phyloP scores from a whole-genome alignment of 2,797 vertebrate genomes.

The Syndactyla subalaris region DNA sequence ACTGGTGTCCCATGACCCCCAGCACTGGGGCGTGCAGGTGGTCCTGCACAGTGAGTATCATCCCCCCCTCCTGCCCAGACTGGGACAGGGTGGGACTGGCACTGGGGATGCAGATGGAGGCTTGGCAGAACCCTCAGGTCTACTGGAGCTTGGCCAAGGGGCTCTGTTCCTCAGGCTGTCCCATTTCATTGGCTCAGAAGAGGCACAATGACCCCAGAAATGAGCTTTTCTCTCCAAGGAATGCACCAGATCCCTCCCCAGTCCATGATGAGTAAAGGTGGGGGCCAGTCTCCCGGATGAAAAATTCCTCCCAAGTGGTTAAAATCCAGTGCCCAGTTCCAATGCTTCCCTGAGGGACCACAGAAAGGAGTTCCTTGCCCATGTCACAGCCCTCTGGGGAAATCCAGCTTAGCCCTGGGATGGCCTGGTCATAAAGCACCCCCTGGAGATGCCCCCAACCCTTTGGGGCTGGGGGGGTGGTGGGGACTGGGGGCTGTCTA shows the following conservation, averaged over 20 bases:
- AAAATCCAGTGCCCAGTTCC: neutral
- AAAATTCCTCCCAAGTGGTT: neutral
- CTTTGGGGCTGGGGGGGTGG: neutral
- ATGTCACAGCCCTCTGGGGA: fast-evolving
- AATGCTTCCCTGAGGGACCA: neutral
- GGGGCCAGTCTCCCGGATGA: neutral
- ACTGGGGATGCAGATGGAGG: neutral
- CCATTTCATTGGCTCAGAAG: neutral
- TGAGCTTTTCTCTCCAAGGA: neutral
- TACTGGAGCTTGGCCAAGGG: neutral
- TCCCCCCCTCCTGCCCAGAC: neutral
- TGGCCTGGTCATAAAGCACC: fast-evolving
- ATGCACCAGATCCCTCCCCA: neutral
- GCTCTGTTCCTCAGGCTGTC: neutral
- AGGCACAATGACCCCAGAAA: fast-evolving
- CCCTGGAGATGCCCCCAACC: neutral
- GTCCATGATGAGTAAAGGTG: neutral
- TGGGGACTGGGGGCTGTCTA: neutral
- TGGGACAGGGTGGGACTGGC: neutral
- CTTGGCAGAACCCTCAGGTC: neutral
- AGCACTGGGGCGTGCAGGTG: neutral
- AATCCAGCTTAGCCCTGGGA: neutral
- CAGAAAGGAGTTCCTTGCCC: neutral
- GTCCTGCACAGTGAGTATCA: constrained; percentile 20
- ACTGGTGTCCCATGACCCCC: neutral